Base-by-base conservation (phyloP, 1,140 invertebrate genomes). In the Pachypsylla venusta region DNA sequence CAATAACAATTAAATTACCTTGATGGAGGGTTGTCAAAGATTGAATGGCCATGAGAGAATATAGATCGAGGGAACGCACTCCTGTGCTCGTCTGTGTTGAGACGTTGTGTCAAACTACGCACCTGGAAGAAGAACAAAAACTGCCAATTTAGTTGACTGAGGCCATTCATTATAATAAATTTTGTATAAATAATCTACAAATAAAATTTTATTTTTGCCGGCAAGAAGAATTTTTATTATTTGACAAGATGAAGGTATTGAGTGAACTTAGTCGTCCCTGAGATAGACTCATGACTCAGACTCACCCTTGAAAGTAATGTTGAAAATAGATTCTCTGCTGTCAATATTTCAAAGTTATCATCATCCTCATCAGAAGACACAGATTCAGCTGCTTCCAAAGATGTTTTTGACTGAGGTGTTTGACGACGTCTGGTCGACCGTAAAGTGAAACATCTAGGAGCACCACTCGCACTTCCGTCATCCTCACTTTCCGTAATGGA, bases 321-420 rank as follows among this genome's bases (percentile, higher is more conserved):
- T 1, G 87, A 90, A 71, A 92, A 93, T 25, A 93, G 74, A 70
- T 90, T 90, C 73, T 92, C 89, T 1, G 89, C 88, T 1, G 89
- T 92, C 42, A 92, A 75, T 59, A 90, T 79, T 68, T 92, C 87
- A 76, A 93, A 92, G 61, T 86, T 87, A 69, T 91, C 89, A 66
- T 89, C 87, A 65, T 91, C 88, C 67, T 90, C 88, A 39, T 86
- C 87, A 12, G 87, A 90, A 65, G 86, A 89, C 35, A 89, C 77
- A 57, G 87, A 90, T 70, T 91, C 88, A 56, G 79, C 80, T 60
- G 81, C 77, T 62, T 86, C 83, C 7, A 48, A 3, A 22, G 42
- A 48, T 4, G 4, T 48, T 3, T 48, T 48, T 58, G 84, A 75
- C 25, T 53, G 57, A 3, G 61, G 60, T 2, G 54, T 55, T 20